These are phyloP conservation scores for Scotopteryx bipunctaria DNA, from an alignment of 2,888 invertebrate species.

Conservation along the genomic window DNA sequence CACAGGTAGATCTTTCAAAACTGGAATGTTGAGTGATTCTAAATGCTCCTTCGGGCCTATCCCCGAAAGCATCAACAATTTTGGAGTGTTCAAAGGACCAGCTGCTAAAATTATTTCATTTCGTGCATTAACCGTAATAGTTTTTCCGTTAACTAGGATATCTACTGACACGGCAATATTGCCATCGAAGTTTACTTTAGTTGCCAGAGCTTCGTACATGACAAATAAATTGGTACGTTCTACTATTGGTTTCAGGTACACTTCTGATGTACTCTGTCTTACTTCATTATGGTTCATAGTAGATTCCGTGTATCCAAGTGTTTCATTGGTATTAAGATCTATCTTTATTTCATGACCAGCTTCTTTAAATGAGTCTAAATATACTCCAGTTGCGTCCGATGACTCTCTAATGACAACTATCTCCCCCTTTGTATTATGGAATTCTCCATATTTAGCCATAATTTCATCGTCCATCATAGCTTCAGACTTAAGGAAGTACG, in stretches of 20 bases:
- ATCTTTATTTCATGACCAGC: conserved; percentile 22
- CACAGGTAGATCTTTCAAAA: conserved; percentile 64
- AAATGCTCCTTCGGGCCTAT: conserved; percentile 66
- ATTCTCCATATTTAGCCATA: not conserved
- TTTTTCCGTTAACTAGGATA: conserved; percentile 2
- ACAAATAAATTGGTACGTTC: conserved; percentile 29
- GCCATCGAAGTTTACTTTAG: conserved; percentile 29
- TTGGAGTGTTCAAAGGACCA: conserved; percentile 69
- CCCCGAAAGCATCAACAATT: conserved; percentile 74
- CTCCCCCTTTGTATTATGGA: conserved; percentile 31
- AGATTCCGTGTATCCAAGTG: conserved; percentile 31
- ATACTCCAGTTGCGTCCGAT: conserved; percentile 11
- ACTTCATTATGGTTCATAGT: conserved; percentile 14
- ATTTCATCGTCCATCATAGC: not conserved
- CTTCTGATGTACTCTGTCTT: conserved; percentile 30
- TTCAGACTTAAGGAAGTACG: not conserved
- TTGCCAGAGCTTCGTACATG: conserved; percentile 27
- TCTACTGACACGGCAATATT: conserved; percentile 28
- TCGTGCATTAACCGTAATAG: conserved; percentile 41
- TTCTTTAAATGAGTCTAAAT: conserved; percentile 30
- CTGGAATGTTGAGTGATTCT: conserved; percentile 52
- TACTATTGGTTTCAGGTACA: conserved; percentile 26
- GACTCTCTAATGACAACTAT: conserved; percentile 26
- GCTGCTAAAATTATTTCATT: conserved; percentile 74
- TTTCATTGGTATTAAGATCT: conserved; percentile 29